Conservation (phyloP, 2,113 vertebrate species). For the Oenanthe melanoleuca region DNA sequence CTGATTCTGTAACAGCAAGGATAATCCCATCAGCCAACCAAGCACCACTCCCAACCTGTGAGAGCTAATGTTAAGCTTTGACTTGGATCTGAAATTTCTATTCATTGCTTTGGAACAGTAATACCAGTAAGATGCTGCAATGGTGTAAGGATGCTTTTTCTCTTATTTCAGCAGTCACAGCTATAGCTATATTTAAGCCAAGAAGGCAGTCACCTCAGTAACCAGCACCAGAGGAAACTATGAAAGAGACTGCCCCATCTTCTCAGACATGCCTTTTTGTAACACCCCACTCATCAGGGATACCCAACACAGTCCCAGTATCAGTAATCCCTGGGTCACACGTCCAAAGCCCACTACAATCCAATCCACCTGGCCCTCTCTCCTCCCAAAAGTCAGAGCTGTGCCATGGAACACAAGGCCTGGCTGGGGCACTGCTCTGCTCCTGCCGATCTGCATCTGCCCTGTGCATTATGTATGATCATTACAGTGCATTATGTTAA, state of each 20-base stretch:
- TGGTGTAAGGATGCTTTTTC: neutral
- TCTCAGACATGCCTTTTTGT: neutral
- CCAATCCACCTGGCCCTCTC: neutral
- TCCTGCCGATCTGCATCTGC: neutral
- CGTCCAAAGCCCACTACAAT: neutral
- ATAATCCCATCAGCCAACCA: neutral
- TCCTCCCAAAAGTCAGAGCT: neutral
- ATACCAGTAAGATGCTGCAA: neutral
- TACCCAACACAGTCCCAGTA: neutral
- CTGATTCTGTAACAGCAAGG: neutral
- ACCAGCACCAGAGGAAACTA: neutral
- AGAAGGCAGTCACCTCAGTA: neutral
- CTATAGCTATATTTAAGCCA: neutral
- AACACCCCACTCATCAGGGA: fast-evolving
- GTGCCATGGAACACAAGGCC: fast-evolving
- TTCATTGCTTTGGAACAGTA: neutral
- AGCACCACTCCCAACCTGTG: fast-evolving
- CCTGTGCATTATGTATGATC: no score
- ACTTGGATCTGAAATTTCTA: neutral
- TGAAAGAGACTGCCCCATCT: neutral
- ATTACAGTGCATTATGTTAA: neutral
- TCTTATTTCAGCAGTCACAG: neutral
- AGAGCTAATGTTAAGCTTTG: neutral
- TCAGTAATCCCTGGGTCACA: neutral
- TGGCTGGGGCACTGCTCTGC: fast-evolving